Evolutionary conservation across 2,113 vertebrate species (phyloP).

Genomic region (Callipepla squamata): DNA sequence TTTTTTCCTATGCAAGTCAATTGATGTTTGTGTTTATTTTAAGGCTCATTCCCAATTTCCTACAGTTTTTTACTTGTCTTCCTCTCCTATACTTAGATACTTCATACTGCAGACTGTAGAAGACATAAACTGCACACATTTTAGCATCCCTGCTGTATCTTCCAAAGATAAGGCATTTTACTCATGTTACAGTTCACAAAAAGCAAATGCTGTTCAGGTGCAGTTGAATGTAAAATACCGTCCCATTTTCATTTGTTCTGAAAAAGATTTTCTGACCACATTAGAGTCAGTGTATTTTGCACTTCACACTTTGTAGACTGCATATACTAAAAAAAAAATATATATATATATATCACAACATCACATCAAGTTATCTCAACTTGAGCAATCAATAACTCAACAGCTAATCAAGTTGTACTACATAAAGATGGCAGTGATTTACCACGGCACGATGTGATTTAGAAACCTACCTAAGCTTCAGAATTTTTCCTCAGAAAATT

Average conservation of each 20-base stretch:
- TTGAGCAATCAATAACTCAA: background rate
- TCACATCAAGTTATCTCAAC: background rate
- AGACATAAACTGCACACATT: background rate
- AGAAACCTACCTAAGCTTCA: background rate
- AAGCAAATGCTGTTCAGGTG: background rate
- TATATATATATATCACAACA: background rate
- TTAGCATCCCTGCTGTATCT: background rate
- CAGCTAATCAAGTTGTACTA: background rate
- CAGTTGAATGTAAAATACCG: background rate
- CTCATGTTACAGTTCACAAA: background rate
- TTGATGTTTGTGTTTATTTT: constrained; percentile 35
- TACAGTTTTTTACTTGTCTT: background rate
- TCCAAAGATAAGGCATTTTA: background rate
- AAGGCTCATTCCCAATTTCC: background rate
- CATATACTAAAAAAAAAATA: background rate
- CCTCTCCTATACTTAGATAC: background rate
- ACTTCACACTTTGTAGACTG: background rate
- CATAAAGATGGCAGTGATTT: background rate
- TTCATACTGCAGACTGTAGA: background rate
- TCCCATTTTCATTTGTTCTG: background rate
- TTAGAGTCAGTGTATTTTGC: background rate
- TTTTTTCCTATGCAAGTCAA: background rate
- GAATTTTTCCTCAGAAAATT: background rate
- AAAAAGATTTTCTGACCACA: background rate
- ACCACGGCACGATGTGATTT: background rate